Conservation (phyloP, 2,113 vertebrate genomes). For the Notarius lentiginosus region DNA sequence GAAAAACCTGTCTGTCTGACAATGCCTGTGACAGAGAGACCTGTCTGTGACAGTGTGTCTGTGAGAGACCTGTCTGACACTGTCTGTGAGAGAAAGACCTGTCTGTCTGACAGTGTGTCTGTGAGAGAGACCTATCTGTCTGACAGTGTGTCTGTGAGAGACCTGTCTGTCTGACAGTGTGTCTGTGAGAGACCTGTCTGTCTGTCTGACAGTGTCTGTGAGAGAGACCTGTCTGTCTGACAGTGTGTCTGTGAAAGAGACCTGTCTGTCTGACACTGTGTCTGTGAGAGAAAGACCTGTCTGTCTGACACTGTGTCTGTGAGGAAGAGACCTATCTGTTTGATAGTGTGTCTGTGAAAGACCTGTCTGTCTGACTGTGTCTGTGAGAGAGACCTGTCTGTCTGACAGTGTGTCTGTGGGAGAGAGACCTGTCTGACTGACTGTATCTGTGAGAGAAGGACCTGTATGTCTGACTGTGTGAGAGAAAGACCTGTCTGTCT, state of each 20-base stretch:
- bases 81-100: background rate
- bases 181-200: background rate
- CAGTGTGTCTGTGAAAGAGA: background rate
- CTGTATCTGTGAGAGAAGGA: background rate
- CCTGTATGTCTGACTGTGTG: background rate
- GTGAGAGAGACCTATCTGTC: background rate
- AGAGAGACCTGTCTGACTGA: background rate
- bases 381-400: background rate
- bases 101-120: background rate
- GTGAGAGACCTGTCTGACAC: background rate
- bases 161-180: background rate
- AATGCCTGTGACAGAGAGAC: too few species aligned
- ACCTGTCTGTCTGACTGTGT: background rate
- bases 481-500: background rate
- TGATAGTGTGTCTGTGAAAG: background rate
- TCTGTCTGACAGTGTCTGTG: background rate
- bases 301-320: background rate
- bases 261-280: background rate
- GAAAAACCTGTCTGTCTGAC: background rate
- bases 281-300: background rate
- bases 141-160: background rate
- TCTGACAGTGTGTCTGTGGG: background rate
- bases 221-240: background rate
- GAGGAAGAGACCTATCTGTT: background rate
- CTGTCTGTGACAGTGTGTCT: background rate